phyloP scores from a whole-genome alignment of 2,113 vertebrate species.

The Orientallactaga bullata region DNA sequence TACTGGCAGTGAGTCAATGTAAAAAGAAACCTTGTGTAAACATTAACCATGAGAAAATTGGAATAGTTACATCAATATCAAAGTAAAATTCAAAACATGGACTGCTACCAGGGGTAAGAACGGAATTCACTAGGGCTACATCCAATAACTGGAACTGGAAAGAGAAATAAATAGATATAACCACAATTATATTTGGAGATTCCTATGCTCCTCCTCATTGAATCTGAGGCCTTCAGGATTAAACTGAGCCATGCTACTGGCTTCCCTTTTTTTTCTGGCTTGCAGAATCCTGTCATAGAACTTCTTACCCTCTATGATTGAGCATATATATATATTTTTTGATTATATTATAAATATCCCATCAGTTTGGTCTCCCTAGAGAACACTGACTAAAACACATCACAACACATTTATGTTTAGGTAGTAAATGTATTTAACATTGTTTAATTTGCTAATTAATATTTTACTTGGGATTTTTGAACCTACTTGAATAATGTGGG shows the following conservation, averaged over 20 bases:
- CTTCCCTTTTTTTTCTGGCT: neutral
- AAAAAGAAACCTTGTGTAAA: neutral
- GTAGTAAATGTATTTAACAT: neutral
- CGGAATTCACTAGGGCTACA: neutral
- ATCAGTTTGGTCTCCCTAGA: neutral
- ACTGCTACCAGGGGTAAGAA: neutral
- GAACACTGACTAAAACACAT: neutral
- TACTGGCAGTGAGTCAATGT: neutral
- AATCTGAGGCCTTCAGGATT: neutral
- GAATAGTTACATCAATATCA: neutral
- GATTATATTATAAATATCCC: neutral
- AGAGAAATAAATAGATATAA: neutral
- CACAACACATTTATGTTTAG: neutral
- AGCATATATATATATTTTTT: neutral
- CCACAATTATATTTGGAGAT: neutral
- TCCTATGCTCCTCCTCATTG: neutral
- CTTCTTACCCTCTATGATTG: neutral
- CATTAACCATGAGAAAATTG: neutral
- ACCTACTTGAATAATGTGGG: neutral
- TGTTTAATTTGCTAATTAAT: neutral
- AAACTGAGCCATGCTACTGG: neutral
- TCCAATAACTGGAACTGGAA: neutral
- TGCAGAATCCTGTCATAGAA: neutral
- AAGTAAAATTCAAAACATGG: constrained; percentile 31
- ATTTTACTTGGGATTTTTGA: neutral